phyloP scores from a whole-genome alignment of 2,888 invertebrate genomes.

The Mycalesis mineus region DNA sequence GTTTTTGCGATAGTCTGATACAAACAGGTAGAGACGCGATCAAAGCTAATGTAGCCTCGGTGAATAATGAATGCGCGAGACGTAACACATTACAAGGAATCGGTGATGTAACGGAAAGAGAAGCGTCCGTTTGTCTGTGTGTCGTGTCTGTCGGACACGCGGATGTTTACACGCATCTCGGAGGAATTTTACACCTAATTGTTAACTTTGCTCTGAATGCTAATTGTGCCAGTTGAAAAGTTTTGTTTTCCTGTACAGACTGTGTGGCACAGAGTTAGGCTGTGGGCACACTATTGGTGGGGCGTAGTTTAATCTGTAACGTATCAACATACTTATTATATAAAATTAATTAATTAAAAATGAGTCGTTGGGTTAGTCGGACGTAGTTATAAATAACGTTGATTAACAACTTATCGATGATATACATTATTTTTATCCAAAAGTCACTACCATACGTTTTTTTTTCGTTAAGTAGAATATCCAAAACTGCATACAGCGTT shows the following conservation, averaged over 20 bases:
- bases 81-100: conserved; percentile 34
- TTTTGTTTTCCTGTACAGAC: conserved; percentile 19
- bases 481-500: no score
- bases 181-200: conserved; percentile 23
- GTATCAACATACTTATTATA: no score
- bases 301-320: not conserved
- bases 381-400: no score
- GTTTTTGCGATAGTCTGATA: no score
- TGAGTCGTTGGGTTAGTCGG: no score
- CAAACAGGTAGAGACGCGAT: not conserved
- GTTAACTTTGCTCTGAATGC: conserved; percentile 17
- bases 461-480: no score
- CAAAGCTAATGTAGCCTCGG: not conserved
- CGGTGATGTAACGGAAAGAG: conserved; percentile 32
- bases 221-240: conserved; percentile 10
- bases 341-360: no score
- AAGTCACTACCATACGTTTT: no score
- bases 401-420: no score
- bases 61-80: conserved; percentile 25
- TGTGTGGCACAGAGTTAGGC: conserved; percentile 12
- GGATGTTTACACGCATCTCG: conserved; percentile 19
- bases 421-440: no score
- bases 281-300: not conserved
- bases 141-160: conserved; percentile 26
- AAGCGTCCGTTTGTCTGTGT: conserved; percentile 34